Evolutionary conservation across 2,797 vertebrate species (phyloP), one percentile per base, ranked within the genome.

Genomic region (Anniella stebbinsi): DNA sequence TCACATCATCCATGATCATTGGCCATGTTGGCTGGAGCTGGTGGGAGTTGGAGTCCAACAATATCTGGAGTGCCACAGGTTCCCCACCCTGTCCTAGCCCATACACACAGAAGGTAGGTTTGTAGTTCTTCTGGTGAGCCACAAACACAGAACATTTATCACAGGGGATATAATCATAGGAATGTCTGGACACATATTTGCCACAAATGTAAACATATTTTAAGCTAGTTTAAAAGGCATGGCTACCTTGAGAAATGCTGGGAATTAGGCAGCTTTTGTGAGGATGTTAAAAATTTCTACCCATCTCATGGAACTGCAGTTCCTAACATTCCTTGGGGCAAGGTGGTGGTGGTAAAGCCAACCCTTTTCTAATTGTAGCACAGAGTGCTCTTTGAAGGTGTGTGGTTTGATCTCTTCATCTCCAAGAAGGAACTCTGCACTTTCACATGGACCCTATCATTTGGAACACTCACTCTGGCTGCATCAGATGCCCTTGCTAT

Each of bases 401-500:
- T 36, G 72, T 51, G 41, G 60, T n/a, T n/a, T 66, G 72, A 54
- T 63, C 13, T 67, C 76, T 5, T 76, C 57, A 45, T 82, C 36
- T 60, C 38, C 17, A 60, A 28, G 28, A 45, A 88, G 66, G n/a
- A 73, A 83, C 11, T 73, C 41, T 38, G 15, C 36, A 51, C 18
- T 87, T 82, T 45, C 13, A 28, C 28, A 54, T 25, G 28, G 45
- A 54, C 41, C 23, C 28, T 90, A 36, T 91, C 69, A 91, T 70
- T 80, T 84, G 18, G 57, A 38, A 73, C 30, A 36, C 5, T 60
- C 57, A 25, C 15, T 48, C 21, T 45, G 38, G n/a, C 13, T 87
- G 60, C 85, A 87, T 76, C 63, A 69, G 17, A 91, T 36, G 70
- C 18, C 84, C 48, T 86, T 28, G 18, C 28, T 92, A 78, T 66